phyloP scores from a whole-genome alignment of 2,888 invertebrate species.

The Apodemia hepburni region DNA sequence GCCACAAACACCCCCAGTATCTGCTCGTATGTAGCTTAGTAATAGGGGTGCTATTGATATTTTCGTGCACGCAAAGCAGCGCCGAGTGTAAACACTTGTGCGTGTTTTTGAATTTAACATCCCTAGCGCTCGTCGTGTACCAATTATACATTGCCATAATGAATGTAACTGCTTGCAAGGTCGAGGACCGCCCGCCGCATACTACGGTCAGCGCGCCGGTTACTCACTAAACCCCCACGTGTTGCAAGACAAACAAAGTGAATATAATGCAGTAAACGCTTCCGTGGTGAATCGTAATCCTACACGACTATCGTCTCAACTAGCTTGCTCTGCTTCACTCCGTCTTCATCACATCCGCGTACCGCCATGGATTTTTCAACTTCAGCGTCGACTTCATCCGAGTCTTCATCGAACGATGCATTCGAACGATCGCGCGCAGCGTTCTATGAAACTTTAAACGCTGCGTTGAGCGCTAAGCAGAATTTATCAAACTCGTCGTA shows the following conservation, averaged over 20 bases:
- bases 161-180: too few species aligned
- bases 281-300: not conserved
- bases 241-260: too few species aligned
- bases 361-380: not conserved
- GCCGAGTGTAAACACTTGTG: too few species aligned
- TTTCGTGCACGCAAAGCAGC: too few species aligned
- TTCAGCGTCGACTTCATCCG: not conserved
- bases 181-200: too few species aligned
- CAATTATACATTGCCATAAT: too few species aligned
- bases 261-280: not conserved
- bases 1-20: slow-evolving; percentile 6
- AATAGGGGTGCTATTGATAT: too few species aligned
- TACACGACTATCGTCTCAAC: not conserved
- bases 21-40: not conserved
- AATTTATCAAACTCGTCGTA: too few species aligned
- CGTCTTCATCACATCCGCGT: slow-evolving; percentile 1
- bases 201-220: too few species aligned
- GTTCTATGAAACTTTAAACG: slow-evolving; percentile 4
- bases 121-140: too few species aligned
- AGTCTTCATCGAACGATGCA: not conserved
- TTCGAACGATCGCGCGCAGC: not conserved
- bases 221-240: too few species aligned
- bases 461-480: not conserved
- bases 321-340: not conserved
- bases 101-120: too few species aligned